Evolutionary conservation across 2,797 vertebrate species (phyloP).

Genomic region (Acrossocheilus wenchowensis): DNA sequence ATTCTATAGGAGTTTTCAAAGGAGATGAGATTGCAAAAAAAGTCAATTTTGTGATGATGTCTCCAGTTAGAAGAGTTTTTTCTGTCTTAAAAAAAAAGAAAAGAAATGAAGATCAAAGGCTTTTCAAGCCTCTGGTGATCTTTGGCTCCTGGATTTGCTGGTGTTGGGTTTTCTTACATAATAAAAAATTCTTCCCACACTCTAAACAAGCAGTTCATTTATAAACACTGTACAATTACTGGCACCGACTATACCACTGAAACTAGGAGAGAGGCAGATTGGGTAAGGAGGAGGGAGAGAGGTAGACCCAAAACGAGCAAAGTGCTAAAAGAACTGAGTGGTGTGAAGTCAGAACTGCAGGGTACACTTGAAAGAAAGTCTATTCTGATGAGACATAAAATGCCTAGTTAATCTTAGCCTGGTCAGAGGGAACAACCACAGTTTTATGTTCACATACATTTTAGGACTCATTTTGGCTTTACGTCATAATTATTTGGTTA

Average conservation of each 20-base stretch:
- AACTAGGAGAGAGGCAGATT: slow-evolving; percentile 62
- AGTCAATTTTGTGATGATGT: background rate
- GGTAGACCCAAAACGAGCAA: slow-evolving; percentile 44
- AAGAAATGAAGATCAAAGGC: slow-evolving; percentile 64
- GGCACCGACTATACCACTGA: slow-evolving; percentile 49
- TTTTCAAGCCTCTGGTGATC: slow-evolving; percentile 64
- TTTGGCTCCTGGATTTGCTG: slow-evolving; percentile 46
- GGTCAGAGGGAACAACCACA: background rate
- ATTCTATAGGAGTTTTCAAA: background rate
- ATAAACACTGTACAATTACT: slow-evolving; percentile 63
- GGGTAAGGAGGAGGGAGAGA: slow-evolving; percentile 32
- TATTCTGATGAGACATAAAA: slow-evolving; percentile 62
- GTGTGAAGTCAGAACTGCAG: slow-evolving; percentile 55
- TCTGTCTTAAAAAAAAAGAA: slow-evolving; percentile 35
- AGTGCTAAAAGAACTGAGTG: slow-evolving; percentile 54
- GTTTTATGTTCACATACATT: slow-evolving; percentile 22
- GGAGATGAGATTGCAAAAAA: background rate
- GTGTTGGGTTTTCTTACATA: slow-evolving; percentile 48
- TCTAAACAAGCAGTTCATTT: slow-evolving; percentile 69
- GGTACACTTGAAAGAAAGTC: slow-evolving; percentile 62
- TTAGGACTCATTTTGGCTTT: background rate
- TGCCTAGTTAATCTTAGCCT: slow-evolving; percentile 13
- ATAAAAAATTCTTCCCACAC: slow-evolving; percentile 65
- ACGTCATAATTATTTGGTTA: background rate
- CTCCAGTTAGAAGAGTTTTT: background rate